Evolutionary conservation across 1,140 invertebrate genomes (phyloP).

Genomic region (Hyles euphorbiae): DNA sequence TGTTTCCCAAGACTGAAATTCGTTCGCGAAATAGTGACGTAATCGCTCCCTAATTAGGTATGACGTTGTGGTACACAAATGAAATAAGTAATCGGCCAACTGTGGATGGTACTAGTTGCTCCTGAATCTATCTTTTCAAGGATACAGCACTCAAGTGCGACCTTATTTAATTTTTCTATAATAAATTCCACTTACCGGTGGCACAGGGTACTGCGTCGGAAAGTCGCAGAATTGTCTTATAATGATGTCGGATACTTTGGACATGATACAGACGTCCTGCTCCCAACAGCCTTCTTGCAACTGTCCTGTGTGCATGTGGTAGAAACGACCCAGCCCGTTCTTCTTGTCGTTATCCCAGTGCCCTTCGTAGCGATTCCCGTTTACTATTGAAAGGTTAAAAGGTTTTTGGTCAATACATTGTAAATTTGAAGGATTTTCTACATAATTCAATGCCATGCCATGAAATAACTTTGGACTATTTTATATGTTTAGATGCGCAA

Average conservation of each 20-base stretch:
- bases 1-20: too few species aligned
- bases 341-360: slow-evolving; percentile 75
- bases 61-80: too few species aligned
- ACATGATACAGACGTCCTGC: slow-evolving; percentile 68
- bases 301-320: slow-evolving; percentile 78
- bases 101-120: too few species aligned
- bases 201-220: slow-evolving; percentile 77
- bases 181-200: slow-evolving; percentile 47
- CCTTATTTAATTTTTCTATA: neutral
- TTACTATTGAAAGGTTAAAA: slow-evolving; percentile 43
- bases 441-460: too few species aligned
- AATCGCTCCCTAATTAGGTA: too few species aligned
- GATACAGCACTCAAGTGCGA: too few species aligned
- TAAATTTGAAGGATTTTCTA: neutral
- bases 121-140: too few species aligned
- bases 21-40: too few species aligned
- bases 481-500: too few species aligned
- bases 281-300: slow-evolving; percentile 78
- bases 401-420: neutral
- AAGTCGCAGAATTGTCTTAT: slow-evolving; percentile 72
- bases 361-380: slow-evolving; percentile 80
- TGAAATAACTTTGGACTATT: too few species aligned
- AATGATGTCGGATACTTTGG: slow-evolving; percentile 74
- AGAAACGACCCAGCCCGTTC: slow-evolving; percentile 77
- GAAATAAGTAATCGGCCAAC: too few species aligned